Base-by-base conservation (phyloP, 1,140 invertebrate genomes). In the Nasonia longicornis region DNA sequence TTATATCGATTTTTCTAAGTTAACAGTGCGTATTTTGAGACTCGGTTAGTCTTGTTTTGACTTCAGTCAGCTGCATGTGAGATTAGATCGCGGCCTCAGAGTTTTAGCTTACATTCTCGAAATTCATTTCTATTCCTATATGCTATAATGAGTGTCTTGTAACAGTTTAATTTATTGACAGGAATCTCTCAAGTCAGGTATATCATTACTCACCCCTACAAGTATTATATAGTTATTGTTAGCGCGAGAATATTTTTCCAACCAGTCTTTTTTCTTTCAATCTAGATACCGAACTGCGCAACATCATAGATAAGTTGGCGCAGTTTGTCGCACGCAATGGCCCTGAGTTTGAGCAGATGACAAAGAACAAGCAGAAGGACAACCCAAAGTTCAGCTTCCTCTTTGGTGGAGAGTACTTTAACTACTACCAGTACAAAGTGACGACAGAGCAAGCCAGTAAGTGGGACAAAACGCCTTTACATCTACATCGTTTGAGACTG, bases 251-350 rank as follows among this genome's bases (percentile, higher is more conserved):
- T 67, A 31, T 63, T 74, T 77, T 66, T 63, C 48, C 77, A 78
- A 35, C 20, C 67, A 42, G 14, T 70, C 8, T 38, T 71, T 78
- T 82, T 72, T 22, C 75, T 76, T 80, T 67, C 20, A 35, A 72
- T 77, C 64, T 52, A 98, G 97, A 98, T 93, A 95, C 94, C 86
- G 97, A 98, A 87, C 92, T 97, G 85, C 94, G 95, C 85, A 99
- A 98, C 91, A 99, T 99, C 87, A 99, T 99, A 87, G 98, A 99
- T 92, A 99, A 99, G 93, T 91, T 99, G 85, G 98, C 98, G 2
- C 96, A 98, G 89, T 99, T 99, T 94, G 98, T 99, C 77, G 98
- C 98, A 82, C 93, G 98, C 89, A 99, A 99, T 96, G 98, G 98
- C 26, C 97, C 97, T 2, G 98, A 99, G 89, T 99, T 99, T 92